Evolutionary conservation across 2,888 invertebrate genomes (phyloP).

Genomic region (Scaptomyza caliginosa): DNA sequence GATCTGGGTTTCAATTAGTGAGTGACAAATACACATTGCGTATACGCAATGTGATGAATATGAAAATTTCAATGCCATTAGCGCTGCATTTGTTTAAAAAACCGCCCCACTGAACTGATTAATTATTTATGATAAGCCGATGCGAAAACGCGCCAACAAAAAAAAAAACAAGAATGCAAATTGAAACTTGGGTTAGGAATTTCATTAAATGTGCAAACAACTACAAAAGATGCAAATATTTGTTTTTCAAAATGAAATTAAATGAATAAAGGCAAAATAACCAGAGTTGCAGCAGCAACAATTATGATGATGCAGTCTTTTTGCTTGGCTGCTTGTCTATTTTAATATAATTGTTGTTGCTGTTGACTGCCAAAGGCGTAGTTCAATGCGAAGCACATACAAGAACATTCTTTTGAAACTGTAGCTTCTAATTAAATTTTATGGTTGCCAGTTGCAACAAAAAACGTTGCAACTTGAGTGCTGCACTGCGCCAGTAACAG

Average conservation of each 20-base stretch:
- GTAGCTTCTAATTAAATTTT: constrained; percentile 71
- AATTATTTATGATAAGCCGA: constrained; percentile 61
- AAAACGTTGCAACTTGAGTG: constrained; percentile 57
- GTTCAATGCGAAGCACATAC: constrained; percentile 34
- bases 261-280: constrained; percentile 60
- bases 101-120: constrained; percentile 37
- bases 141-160: constrained; percentile 38
- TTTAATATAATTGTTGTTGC: constrained; percentile 51
- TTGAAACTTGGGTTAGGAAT: constrained; percentile 39
- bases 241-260: constrained; percentile 68
- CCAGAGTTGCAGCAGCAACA: constrained; percentile 2
- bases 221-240: constrained; percentile 59
- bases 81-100: constrained; percentile 35
- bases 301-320: constrained; percentile 24
- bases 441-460: constrained; percentile 49
- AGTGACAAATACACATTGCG: constrained; percentile 23
- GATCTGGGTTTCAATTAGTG: constrained; percentile 2
- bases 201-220: constrained; percentile 47
- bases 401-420: constrained; percentile 3
- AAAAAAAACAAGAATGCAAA: constrained; percentile 8
- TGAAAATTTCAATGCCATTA: constrained; percentile 59
- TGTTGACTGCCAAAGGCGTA: constrained; percentile 27
- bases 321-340: constrained; percentile 36
- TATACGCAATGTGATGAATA: constrained; percentile 45
- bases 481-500: constrained; percentile 35